A percentile compares a stretch with the other conserved stretches of the same genome.
Evolutionary conservation across 2,113 vertebrate genomes (phyloP).

Genomic region (Brachypteracias leptosomus): DNA sequence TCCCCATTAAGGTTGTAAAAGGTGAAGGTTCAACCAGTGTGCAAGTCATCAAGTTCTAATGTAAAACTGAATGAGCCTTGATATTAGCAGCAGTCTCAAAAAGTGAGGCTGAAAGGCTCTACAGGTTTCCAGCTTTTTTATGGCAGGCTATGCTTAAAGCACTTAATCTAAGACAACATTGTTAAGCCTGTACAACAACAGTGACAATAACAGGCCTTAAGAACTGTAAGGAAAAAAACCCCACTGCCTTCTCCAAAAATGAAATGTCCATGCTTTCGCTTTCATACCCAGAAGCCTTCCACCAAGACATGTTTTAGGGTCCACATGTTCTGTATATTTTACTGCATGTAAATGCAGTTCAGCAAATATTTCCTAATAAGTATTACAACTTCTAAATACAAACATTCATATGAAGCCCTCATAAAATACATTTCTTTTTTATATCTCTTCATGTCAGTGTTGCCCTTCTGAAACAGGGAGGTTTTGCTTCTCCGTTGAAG

Average conservation of each 20-base stretch:
- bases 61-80: slow-evolving; percentile 80
- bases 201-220: slow-evolving; percentile 3
- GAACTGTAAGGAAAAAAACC: neutral
- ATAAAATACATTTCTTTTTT: neutral
- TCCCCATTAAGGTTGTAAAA: slow-evolving; percentile 82
- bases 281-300: neutral
- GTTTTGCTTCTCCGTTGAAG: neutral
- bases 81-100: slow-evolving; percentile 72
- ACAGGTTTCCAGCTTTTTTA: slow-evolving; percentile 59
- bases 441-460: neutral
- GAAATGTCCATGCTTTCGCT: neutral
- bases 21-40: slow-evolving; percentile 78
- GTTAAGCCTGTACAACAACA: neutral
- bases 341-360: neutral
- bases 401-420: neutral
- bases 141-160: slow-evolving; percentile 1
- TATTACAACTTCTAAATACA: neutral
- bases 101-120: slow-evolving; percentile 53
- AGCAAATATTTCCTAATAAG: neutral
- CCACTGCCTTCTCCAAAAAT: neutral
- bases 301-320: neutral
- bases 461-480: neutral
- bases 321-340: neutral
- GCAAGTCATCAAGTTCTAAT: slow-evolving; percentile 78
- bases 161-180: slow-evolving; percentile 8